Evolutionary conservation across 2,113 vertebrate genomes (phyloP), one percentile per base, ranked within the genome.

Genomic region (Platysternon megacephalum): DNA sequence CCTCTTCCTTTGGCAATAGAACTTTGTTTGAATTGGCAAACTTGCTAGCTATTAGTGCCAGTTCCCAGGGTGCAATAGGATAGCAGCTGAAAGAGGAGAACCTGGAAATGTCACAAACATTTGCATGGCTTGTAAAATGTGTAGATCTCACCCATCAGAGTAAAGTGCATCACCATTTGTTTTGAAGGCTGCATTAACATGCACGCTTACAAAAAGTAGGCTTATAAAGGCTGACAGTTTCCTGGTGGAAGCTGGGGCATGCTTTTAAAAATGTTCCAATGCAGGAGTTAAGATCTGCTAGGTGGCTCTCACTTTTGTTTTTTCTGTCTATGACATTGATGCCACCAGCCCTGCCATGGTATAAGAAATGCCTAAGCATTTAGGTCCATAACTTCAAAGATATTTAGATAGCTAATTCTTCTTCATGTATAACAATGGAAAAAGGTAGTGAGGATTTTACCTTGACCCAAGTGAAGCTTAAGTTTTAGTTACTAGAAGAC

Each of bases 11-110:
- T 91, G 94, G 87, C 95, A 76, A 61, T 1, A 4, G 79, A 84
- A 84, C 51, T 44, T 19, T 84, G 89, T 94, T 91, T 89, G 90
- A 79, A 22, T 53, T 87, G 84, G 89, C 95, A 91, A 4, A 11
- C 58, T 84, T 46, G 48, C 48, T 2, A 7, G 52, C 76, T 46
- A 82, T 56, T 48, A 0, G 0, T 42, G 74, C 44, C 48, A 86
- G 44, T 42, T 93, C 72, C 81, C 83, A 80, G 79, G 1, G 29
- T 1, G 2, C 7, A 32, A 35, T 22, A 72, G 87, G 85, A 93
- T 44, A 86, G 91, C 81, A 72, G 83, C 89, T 42, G 72, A 84
- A 89, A 91, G 87, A 0, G 1, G 53, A 93, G 79, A 93, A 74
- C 24, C 24, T 86, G 83, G 52, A 88, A 86, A 42, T 26, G 68